These are phyloP conservation scores for Cryptotermes secundus DNA, from an alignment of 1,140 invertebrate genomes.

Conservation along the genomic window DNA sequence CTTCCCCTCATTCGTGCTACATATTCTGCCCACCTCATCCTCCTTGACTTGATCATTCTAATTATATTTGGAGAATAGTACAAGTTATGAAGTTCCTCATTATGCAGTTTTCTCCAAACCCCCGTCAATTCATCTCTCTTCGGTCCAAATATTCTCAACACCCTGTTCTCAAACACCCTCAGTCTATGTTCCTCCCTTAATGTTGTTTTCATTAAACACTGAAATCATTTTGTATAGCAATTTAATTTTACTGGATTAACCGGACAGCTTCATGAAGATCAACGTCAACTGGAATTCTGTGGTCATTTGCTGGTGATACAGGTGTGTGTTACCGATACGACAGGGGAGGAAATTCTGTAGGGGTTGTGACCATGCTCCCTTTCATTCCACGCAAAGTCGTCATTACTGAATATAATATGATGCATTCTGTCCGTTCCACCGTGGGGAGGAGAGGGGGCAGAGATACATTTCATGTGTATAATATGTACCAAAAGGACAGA, in stretches of 20 bases:
- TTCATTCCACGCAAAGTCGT: background rate
- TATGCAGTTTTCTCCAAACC: no score
- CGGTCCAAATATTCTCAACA: no score
- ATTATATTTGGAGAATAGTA: no score
- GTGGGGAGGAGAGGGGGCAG: background rate
- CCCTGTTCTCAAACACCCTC: no score
- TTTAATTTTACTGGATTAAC: background rate
- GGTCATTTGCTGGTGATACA: background rate
- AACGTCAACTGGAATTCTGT: background rate
- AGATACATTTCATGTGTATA: background rate
- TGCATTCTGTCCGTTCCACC: background rate
- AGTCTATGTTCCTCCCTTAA: no score
- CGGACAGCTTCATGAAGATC: background rate
- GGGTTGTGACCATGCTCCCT: background rate
- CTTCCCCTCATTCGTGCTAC: no score
- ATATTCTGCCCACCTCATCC: no score
- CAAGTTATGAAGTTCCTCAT: no score
- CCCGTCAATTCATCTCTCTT: no score
- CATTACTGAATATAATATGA: constrained; percentile 18
- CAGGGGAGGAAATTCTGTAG: background rate
- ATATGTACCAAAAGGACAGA: background rate
- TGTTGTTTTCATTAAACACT: no score
- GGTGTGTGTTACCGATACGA: background rate
- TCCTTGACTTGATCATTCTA: no score
- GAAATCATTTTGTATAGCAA: background rate